Evolutionary conservation across 2,113 vertebrate genomes (phyloP), one percentile per base, ranked within the genome.

Genomic region (Tringa solitaria): DNA sequence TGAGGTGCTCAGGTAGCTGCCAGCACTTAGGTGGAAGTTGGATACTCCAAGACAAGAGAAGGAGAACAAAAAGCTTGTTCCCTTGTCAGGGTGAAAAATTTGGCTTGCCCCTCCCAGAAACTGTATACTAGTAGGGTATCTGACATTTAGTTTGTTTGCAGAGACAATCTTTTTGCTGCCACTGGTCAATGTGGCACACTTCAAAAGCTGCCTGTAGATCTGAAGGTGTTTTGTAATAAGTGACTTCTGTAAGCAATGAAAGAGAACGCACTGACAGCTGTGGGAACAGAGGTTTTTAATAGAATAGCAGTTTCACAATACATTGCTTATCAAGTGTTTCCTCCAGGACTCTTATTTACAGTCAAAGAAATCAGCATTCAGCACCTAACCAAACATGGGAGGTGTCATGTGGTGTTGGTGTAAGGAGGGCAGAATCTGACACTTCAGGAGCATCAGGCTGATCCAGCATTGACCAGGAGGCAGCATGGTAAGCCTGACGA

Each of bases 341-440:
- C 70, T 88, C 20, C 3, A 4, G 7, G 39, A 89, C 57, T 70
- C 33, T 46, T 81, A 14, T 90, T 59, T 84, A 76, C 37, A 88
- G 79, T 15, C 70, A 68, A 90, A 46, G 60, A 84, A 93, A 84
- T 32, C 33, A n/a, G 33, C 60, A 59, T n/a, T 77, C 53, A 43
- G n/a, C 20, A 39, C 70, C 68, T 73, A 53, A n/a, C 18, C 5
- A 7, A 87, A 87, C 18, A 41, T 10, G 32, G 65, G 22, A 75
- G 32, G 19, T 12, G 2, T 65, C 1, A 1, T 59, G 30, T 0
- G 1, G 51, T 68, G 37, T 14, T 5, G 3, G 15, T 65, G 23
- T 74, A 50, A 78, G 48, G 64, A 94, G 41, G 12, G 26, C 37
- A 92, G 72, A 61, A 45, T 27, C 18, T 87, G 85, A 46, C 45